phyloP scores from a whole-genome alignment of 2,888 invertebrate species.

The Drosophila flavopinicola region DNA sequence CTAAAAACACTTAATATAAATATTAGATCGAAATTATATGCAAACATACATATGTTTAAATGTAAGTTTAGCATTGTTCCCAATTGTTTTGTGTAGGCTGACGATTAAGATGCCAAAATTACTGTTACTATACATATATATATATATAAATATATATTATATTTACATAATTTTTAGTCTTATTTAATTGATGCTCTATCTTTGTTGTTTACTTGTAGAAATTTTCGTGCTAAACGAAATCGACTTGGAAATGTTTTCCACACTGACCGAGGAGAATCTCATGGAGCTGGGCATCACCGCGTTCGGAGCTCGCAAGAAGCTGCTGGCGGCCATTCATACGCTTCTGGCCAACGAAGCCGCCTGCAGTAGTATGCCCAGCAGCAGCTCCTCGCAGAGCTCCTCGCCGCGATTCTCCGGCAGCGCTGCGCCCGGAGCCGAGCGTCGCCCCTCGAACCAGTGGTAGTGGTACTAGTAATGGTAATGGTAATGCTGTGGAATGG shows the following conservation, averaged over 20 bases:
- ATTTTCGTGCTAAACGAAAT: conserved; percentile 73
- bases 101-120: no score
- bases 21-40: no score
- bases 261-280: conserved; percentile 95
- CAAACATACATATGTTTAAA: no score
- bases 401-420: conserved; percentile 88
- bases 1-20: no score
- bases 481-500: conserved; percentile 41
- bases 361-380: conserved; percentile 75
- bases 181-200: no score
- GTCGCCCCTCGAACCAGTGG: conserved; percentile 85
- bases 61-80: no score
- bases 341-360: conserved; percentile 80
- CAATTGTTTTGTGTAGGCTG: no score
- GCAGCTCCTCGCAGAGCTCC: conserved; percentile 84
- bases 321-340: conserved; percentile 90
- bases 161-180: not conserved
- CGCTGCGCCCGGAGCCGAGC: conserved; percentile 90
- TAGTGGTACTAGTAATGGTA: no score
- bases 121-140: no score
- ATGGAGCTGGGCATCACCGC: conserved; percentile 94
- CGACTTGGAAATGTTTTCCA: conserved; percentile 86
- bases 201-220: conserved; percentile 55
- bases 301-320: conserved; percentile 96
- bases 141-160: not conserved